These are phyloP conservation scores for Ceratosolen fusciceps DNA, from an alignment of 1,140 invertebrate species.

Conservation along the genomic window DNA sequence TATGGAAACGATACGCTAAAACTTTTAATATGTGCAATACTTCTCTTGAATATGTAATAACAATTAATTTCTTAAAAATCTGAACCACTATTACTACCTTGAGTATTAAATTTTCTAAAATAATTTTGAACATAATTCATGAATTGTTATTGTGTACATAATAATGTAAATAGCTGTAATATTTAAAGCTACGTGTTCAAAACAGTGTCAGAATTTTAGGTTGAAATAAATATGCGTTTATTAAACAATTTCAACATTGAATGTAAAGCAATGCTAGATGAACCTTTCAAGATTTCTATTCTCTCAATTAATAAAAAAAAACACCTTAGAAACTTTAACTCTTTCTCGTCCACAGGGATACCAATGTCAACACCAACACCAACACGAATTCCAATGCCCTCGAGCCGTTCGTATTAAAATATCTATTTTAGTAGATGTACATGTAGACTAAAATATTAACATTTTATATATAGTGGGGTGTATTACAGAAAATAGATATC, in stretches of 20 bases:
- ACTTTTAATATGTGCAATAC: no score
- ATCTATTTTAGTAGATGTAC: conserved; percentile 3
- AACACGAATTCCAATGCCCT: conserved; percentile 14
- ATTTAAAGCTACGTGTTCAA: background rate
- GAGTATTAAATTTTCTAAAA: no score
- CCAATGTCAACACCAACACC: background rate
- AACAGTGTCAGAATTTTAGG: background rate
- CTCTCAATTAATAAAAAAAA: background rate
- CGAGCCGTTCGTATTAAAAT: conserved; percentile 18
- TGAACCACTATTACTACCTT: no score
- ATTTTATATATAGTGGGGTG: background rate
- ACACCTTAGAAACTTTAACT: conserved; percentile 5
- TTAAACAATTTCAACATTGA: background rate
- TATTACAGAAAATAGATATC: conserved; percentile 27
- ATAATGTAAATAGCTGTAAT: background rate
- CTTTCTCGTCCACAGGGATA: conserved; percentile 19
- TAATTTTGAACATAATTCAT: background rate
- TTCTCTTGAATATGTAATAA: no score
- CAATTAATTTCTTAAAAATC: no score
- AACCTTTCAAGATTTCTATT: conserved; percentile 10
- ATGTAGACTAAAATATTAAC: background rate
- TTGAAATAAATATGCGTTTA: background rate
- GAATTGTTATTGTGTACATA: background rate
- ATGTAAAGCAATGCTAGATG: conserved; percentile 15
- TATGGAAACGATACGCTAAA: no score